Base-by-base conservation (phyloP, 2,888 invertebrate species). In the Drosophila mayaguana region DNA sequence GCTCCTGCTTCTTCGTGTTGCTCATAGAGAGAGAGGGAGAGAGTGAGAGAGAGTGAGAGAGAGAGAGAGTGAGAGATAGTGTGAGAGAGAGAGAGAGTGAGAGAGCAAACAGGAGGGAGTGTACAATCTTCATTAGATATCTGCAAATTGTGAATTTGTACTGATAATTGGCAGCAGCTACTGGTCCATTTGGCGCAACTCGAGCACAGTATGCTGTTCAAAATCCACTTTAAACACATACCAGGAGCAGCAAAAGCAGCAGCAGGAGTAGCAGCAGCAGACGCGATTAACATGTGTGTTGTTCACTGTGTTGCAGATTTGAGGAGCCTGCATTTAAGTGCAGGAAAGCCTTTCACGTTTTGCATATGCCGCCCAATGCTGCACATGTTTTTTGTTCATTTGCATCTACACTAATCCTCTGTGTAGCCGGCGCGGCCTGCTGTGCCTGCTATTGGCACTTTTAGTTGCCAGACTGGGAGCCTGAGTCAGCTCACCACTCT, bases 391-490 rank as follows among this genome's bases (percentile, higher is more conserved):
- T 81, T 38, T 66, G 85, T 85, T 88, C 88, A 85, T 88, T 85
- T 85, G 88, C 85, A 85, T 88, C 81, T 71, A 65, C 62, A 60
- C 87, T 83, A 85, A 85, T 85, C 88, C 87, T 46, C 69, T 54
- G 56, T 53, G 69, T 25, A 71, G 66, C 53, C n/a, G 7, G 40
- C 3, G 40, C 66, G 55, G 43, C 45, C 38, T 43, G 43, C 50
- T 42, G 34, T 34, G 43, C 46, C 59, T 63, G 62, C 66, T 69
- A 72, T 72, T 83, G 82, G 73, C 53, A 68, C 55, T 72, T 65
- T 54, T 55, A 55, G 70, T 63, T 73, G 66, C 67, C 51, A 51
- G 63, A 50, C 55, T 34, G 46, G 63, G 22, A 36, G 22, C 36
- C 12, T 11, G 25, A 59, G 50, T 46, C 63, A 51, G 60, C 28